Percentiles rank a stretch among this genome's conserved stretches.
Conservation (phyloP, 2,113 vertebrate species). For the Stomatorhinus ivindoensis region DNA sequence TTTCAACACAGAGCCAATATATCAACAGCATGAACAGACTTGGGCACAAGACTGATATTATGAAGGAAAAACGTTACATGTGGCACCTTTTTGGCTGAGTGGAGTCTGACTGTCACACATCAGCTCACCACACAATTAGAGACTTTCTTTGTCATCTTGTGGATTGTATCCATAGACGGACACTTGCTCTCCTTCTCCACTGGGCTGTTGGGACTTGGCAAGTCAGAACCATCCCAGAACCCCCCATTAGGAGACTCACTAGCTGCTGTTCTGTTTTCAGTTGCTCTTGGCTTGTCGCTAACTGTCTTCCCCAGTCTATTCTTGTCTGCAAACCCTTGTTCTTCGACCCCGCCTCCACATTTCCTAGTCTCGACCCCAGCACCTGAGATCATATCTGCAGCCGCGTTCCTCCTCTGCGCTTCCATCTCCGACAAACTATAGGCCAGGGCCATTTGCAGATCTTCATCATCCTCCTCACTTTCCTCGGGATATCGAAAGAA, state of each 20-base stretch:
- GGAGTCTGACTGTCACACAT: background rate
- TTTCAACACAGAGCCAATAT: background rate
- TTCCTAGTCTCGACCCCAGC: slow-evolving; percentile 38
- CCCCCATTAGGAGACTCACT: background rate
- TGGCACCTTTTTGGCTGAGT: background rate
- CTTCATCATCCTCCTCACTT: slow-evolving; percentile 73
- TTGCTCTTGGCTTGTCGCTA: slow-evolving; percentile 11
- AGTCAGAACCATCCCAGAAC: background rate
- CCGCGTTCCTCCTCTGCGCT: slow-evolving; percentile 73
- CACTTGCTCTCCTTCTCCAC: slow-evolving; percentile 27
- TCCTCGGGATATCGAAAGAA: slow-evolving; percentile 56
- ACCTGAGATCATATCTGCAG: slow-evolving; percentile 63
- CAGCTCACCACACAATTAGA: slow-evolving; percentile 54
- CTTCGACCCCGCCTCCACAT: slow-evolving; percentile 12
- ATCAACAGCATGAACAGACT: background rate
- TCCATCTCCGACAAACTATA: slow-evolving; percentile 96
- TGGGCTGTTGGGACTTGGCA: slow-evolving; percentile 12
- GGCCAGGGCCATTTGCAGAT: slow-evolving; percentile 92
- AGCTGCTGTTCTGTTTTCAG: slow-evolving; percentile 13
- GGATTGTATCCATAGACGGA: slow-evolving; percentile 23
- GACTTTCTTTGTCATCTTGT: slow-evolving; percentile 47
- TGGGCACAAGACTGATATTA: background rate
- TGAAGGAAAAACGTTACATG: background rate
- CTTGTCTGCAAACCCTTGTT: background rate
- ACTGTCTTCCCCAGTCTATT: slow-evolving; percentile 9